phyloP scores from a whole-genome alignment of 2,888 invertebrate genomes.

The Acheta domesticus region DNA sequence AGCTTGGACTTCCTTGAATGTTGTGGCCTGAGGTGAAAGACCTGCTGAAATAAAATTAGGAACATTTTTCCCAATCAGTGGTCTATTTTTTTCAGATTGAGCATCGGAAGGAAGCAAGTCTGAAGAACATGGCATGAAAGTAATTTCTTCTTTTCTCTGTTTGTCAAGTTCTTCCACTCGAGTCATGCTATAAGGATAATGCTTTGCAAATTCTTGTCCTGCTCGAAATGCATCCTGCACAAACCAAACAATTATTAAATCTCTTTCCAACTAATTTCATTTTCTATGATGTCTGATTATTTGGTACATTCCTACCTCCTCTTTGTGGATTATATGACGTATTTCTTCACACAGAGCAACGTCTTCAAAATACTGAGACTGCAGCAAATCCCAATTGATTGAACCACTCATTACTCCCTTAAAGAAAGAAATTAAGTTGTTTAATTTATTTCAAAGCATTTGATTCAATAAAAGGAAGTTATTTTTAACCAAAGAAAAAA shows the following conservation, averaged over 20 bases:
- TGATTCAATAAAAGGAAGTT: no score
- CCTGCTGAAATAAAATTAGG: not conserved
- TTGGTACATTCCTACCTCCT: conserved; percentile 46
- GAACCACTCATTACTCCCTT: conserved; percentile 94
- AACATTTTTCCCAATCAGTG: not conserved
- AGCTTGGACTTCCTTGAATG: not conserved
- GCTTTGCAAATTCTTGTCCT: conserved; percentile 69
- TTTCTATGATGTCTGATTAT: no score
- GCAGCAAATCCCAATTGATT: conserved; percentile 88
- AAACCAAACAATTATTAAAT: not conserved
- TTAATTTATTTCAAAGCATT: no score
- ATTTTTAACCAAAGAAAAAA: no score
- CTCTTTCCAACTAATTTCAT: no score
- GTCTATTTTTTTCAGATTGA: not conserved
- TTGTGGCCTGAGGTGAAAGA: not conserved
- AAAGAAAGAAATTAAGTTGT: conserved; percentile 40
- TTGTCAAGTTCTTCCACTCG: conserved; percentile 36
- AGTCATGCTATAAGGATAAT: conserved; percentile 54
- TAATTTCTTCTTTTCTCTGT: not conserved
- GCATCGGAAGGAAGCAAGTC: not conserved
- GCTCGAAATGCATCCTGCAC: conserved; percentile 52
- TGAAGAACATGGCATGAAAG: not conserved
- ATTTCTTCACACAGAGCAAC: conserved; percentile 76
- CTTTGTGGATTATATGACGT: conserved; percentile 79
- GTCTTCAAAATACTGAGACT: conserved; percentile 82